A percentile compares a stretch with the other conserved stretches of the same genome.
phyloP scores from a whole-genome alignment of 30 jellyfish, hydroid and myxozoan species.

The Clytia hemisphaerica region DNA sequence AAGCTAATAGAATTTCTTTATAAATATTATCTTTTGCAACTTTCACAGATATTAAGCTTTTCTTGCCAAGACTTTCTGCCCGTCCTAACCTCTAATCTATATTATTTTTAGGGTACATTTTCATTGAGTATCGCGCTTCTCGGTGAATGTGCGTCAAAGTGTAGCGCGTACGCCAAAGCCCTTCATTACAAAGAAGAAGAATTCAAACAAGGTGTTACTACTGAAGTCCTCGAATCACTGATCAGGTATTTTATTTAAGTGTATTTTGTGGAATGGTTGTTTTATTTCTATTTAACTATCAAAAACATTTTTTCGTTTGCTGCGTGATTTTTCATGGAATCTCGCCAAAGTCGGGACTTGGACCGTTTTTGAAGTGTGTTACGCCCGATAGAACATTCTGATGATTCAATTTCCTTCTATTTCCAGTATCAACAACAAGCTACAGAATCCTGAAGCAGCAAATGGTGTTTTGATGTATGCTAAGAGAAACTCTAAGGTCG shows the following conservation, averaged over 20 bases:
- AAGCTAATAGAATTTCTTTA: too few species aligned
- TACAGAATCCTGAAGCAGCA: conserved; percentile 98
- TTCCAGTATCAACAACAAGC: conserved; percentile 80
- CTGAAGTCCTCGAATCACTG: conserved; percentile 79
- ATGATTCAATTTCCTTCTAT: not conserved
- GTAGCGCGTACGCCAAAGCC: conserved; percentile 95
- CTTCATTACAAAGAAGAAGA: conserved; percentile 87
- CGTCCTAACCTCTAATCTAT: too few species aligned
- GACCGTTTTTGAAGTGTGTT: too few species aligned
- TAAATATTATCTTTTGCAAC: too few species aligned
- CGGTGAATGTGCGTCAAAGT: conserved; percentile 92
- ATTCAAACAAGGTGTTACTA: conserved; percentile 62
- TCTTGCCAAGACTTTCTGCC: not conserved
- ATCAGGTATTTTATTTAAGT: conserved; percentile 55
- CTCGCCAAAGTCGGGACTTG: too few species aligned
- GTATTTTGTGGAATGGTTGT: not conserved
- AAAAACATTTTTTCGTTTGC: not conserved
- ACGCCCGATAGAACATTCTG: not conserved
- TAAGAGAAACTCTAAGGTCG: conserved; percentile 64
- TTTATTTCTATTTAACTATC: not conserved
- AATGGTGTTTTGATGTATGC: conserved; percentile 96
- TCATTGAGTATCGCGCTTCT: conserved; percentile 80
- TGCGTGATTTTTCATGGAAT: too few species aligned
- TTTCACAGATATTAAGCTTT: too few species aligned
- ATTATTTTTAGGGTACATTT: conserved; percentile 85